A percentile compares a stretch with the other conserved stretches of the same genome.
phyloP scores from a whole-genome alignment of 2,888 invertebrate genomes.

The Noctua janthe region DNA sequence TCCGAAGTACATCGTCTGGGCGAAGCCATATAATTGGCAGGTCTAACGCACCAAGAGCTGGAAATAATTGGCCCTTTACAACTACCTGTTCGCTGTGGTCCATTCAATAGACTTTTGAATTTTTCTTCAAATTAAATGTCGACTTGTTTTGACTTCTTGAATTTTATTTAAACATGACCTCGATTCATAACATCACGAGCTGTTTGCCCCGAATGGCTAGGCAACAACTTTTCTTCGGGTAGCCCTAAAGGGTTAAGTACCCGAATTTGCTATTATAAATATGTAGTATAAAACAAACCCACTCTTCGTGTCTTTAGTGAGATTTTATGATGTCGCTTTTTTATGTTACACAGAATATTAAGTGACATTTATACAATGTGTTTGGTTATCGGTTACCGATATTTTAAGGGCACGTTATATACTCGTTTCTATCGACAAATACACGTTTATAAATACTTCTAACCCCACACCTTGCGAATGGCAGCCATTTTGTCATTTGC shows the following conservation, averaged over 20 bases:
- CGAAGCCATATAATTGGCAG: slow-evolving; percentile 48
- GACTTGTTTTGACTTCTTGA: not conserved
- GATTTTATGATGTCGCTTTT: not conserved
- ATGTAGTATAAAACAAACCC: too few relatives aligned
- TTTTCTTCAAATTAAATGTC: slow-evolving; percentile 20
- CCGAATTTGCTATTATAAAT: not conserved
- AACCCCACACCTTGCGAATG: too few relatives aligned
- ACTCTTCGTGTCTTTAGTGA: not conserved
- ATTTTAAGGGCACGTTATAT: too few relatives aligned
- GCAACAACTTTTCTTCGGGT: not conserved
- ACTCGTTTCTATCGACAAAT: too few relatives aligned
- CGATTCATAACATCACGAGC: not conserved
- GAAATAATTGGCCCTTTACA: slow-evolving; percentile 54
- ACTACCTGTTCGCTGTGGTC: slow-evolving; percentile 6
- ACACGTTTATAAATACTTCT: too few relatives aligned
- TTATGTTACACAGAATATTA: not conserved
- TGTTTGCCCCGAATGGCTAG: not conserved
- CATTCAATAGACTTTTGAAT: slow-evolving; percentile 16
- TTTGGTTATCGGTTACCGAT: too few relatives aligned
- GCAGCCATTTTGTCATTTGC: too few relatives aligned
- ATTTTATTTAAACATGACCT: not conserved
- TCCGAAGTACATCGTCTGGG: not conserved
- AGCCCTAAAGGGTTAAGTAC: not conserved
- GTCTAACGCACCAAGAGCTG: slow-evolving; percentile 35
- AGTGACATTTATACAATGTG: too few relatives aligned